A percentile compares a stretch with the other conserved stretches of the same genome.
These are phyloP conservation scores for Heterochromis multidens DNA, from an alignment of 2,113 vertebrate species.

Conservation along the genomic window DNA sequence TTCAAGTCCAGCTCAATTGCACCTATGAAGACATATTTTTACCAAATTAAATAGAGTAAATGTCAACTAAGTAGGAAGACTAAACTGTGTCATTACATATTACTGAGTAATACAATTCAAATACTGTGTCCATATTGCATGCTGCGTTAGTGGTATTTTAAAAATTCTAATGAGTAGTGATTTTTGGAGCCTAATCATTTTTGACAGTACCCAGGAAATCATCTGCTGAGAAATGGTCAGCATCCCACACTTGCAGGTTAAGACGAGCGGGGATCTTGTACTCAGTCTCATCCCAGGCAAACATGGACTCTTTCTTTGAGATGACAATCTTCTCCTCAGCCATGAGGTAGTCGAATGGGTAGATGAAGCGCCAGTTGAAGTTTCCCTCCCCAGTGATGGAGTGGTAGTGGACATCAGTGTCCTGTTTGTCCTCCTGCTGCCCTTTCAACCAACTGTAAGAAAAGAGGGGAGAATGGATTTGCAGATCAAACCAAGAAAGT, in stretches of 20 bases:
- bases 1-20: slow-evolving; percentile 96
- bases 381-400: slow-evolving; percentile 96
- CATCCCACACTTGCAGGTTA: slow-evolving; percentile 97
- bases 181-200: background rate
- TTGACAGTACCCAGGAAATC: slow-evolving; percentile 88
- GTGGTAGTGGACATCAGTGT: slow-evolving; percentile 97
- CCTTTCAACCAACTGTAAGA: slow-evolving; percentile 93
- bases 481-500: background rate
- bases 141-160: background rate
- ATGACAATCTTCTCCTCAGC: slow-evolving; percentile 97
- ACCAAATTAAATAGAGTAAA: background rate
- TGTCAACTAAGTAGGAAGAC: background rate
- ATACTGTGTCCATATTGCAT: background rate
- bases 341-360: slow-evolving; percentile 94
- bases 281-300: slow-evolving; percentile 98
- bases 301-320: slow-evolving; percentile 98
- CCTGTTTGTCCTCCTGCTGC: slow-evolving; percentile 98
- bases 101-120: too few relatives aligned
- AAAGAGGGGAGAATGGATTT: background rate
- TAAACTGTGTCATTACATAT: background rate
- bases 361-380: slow-evolving; percentile 98
- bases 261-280: slow-evolving; percentile 97
- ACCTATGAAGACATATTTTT: slow-evolving; percentile 67
- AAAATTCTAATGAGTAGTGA: background rate
- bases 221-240: slow-evolving; percentile 95